These are phyloP conservation scores for Carassius auratus DNA, from an alignment of 2,113 vertebrate species.

Conservation along the genomic window DNA sequence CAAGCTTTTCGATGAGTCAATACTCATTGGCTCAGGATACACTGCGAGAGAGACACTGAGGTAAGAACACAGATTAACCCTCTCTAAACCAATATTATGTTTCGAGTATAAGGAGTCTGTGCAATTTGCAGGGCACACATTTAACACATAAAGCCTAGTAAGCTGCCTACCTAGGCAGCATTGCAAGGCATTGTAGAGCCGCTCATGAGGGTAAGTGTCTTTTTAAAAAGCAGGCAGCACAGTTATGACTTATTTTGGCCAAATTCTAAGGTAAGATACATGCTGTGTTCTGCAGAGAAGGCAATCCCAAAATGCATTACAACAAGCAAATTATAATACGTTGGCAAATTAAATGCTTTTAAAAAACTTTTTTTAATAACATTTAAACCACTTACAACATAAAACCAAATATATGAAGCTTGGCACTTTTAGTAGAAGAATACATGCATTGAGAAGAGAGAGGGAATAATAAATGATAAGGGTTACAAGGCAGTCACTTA, in stretches of 20 bases:
- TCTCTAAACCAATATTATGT: conserved; percentile 14
- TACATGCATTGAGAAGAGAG: no score
- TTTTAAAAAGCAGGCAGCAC: not conserved
- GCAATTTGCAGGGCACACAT: not conserved
- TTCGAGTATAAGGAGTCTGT: not conserved
- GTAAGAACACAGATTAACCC: conserved; percentile 69
- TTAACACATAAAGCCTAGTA: not conserved
- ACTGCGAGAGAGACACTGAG: conserved; percentile 95
- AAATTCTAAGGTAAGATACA: not conserved
- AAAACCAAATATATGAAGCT: not conserved
- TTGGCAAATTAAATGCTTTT: not conserved
- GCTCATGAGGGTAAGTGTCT: not conserved
- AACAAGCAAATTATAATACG: not conserved
- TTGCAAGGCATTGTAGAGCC: not conserved
- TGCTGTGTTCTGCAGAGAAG: not conserved
- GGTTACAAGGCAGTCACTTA: no score
- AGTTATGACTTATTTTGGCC: not conserved
- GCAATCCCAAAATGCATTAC: not conserved
- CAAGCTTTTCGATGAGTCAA: conserved; percentile 97
- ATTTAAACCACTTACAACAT: not conserved
- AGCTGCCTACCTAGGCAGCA: not conserved
- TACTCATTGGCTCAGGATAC: conserved; percentile 95
- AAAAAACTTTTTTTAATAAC: not conserved
- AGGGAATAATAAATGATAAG: no score
- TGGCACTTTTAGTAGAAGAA: not conserved